phyloP scores from a whole-genome alignment of 2,113 vertebrate species.

The Morone chrysops region DNA sequence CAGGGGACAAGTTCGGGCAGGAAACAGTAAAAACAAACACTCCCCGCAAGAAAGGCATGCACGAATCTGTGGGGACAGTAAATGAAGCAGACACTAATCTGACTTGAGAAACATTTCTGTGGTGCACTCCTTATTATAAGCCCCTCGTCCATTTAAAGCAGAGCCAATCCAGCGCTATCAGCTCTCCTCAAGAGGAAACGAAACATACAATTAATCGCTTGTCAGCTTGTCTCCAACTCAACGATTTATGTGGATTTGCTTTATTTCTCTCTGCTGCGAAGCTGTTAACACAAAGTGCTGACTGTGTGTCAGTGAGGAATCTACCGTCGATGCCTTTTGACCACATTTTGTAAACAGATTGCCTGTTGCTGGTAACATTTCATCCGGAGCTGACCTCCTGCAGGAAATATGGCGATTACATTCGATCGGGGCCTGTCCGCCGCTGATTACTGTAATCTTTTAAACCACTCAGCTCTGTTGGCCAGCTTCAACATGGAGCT shows the following conservation, averaged over 20 bases:
- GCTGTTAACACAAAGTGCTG: constrained; percentile 88
- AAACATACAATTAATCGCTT: constrained; percentile 52
- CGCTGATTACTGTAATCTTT: constrained; percentile 91
- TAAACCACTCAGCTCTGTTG: constrained; percentile 79
- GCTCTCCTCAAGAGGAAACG: constrained; percentile 23
- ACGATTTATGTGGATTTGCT: constrained; percentile 78
- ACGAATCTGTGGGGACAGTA: background rate
- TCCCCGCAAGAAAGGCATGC: no score
- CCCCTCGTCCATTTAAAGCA: background rate
- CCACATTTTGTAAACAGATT: constrained; percentile 88
- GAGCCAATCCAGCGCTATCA: background rate
- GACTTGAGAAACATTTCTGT: background rate
- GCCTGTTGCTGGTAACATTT: constrained; percentile 92
- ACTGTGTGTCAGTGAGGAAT: constrained; percentile 83
- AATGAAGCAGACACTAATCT: background rate
- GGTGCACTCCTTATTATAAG: background rate
- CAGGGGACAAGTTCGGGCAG: background rate
- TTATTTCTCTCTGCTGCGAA: constrained; percentile 50
- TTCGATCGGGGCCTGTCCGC: constrained; percentile 81
- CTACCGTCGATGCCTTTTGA: constrained; percentile 85
- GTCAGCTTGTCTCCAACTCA: constrained; percentile 37
- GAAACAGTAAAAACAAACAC: background rate
- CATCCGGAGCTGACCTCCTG: constrained; percentile 88
- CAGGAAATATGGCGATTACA: constrained; percentile 89
- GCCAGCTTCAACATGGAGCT: constrained; percentile 71